Conservation (phyloP, 2,113 vertebrate species). For the Sylvilagus bachmani region DNA sequence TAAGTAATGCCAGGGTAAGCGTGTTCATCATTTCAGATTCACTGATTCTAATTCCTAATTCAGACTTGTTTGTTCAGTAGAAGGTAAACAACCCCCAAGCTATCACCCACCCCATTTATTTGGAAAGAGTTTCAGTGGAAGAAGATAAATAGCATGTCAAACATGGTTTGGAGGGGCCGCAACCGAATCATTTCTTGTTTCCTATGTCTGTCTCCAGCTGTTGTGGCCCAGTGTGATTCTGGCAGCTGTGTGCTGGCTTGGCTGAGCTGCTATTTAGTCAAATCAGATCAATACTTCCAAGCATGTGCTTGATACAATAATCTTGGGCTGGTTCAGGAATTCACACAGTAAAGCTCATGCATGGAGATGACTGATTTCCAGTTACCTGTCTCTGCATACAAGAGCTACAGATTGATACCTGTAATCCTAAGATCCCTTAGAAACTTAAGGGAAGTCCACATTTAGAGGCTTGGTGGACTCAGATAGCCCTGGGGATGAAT, state of each 20-base stretch:
- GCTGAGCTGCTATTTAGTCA: slow-evolving; percentile 72
- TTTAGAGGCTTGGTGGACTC: not conserved
- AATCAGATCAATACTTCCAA: slow-evolving; percentile 76
- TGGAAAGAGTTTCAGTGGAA: slow-evolving; percentile 84
- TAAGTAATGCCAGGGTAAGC: slow-evolving; percentile 66
- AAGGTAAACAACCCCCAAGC: slow-evolving; percentile 84
- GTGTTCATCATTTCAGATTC: slow-evolving; percentile 80
- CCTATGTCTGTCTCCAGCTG: slow-evolving; percentile 83
- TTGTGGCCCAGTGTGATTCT: slow-evolving; percentile 79
- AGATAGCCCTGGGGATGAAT: not conserved
- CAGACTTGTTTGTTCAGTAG: slow-evolving; percentile 83
- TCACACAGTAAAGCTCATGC: slow-evolving; percentile 37
- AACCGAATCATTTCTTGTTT: slow-evolving; percentile 84
- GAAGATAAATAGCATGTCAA: slow-evolving; percentile 87
- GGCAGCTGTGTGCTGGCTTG: slow-evolving; percentile 70
- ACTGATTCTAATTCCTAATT: slow-evolving; percentile 81
- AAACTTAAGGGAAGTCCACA: slow-evolving; percentile 58
- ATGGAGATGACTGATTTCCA: slow-evolving; percentile 46
- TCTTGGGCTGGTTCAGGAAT: slow-evolving; percentile 32
- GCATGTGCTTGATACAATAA: slow-evolving; percentile 74
- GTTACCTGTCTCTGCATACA: slow-evolving; percentile 37
- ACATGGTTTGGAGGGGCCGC: slow-evolving; percentile 84
- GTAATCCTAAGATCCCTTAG: slow-evolving; percentile 59
- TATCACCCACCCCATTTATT: slow-evolving; percentile 76
- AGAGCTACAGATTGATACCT: slow-evolving; percentile 55